Evolutionary conservation across 1,140 invertebrate species (phyloP), one percentile per base, ranked within the genome.

Genomic region (Periplaneta americana): DNA sequence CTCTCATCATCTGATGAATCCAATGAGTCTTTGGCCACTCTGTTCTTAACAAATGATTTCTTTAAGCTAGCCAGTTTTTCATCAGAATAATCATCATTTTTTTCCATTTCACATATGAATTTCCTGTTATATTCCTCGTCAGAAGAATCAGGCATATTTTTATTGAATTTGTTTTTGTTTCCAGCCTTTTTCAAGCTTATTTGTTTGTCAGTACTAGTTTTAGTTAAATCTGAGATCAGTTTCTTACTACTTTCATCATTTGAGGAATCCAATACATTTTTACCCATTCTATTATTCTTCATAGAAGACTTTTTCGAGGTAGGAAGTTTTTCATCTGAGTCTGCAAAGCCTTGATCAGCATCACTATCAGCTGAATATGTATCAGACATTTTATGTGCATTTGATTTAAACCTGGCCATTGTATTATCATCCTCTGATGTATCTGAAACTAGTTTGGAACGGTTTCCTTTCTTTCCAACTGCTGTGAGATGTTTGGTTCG

Each of bases 271-370:
- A 74, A 8, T n/a, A 17, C 8, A 32, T 15, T 22, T 28, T 80
- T 80, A 17, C 35, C 39, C 11, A 39, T 18, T 66, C 57, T 77
- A 35, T 78, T 78, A 48, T 81, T 81, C 22, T 34, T 39, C 2
- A n/a, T 34, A 35, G 79, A 15, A 36, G 33, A 18, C 35, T 81
- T 82, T 84, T 86, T 83, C 81, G 88, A 87, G 34, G 35, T 34
- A 35, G 74, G 32, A 32, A 88, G 87, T 34, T 90, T 90, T 34
- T 91, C 90, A 76, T 90, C 89, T 1, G 88, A 89, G 76, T 90
- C 89, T 0, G 89, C 88, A 79, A 90, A 91, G 4, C 88, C 88
- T 22, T 90, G 87, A 84, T 92, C 92, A 74, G 91, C 90, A 81
- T 92, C 91, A 83, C 89, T 91, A 83, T 92, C 91, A 28, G 75